Evolutionary conservation across 2,888 invertebrate genomes (phyloP), one percentile per base, ranked within the genome.

Genomic region (Emesis furor): DNA sequence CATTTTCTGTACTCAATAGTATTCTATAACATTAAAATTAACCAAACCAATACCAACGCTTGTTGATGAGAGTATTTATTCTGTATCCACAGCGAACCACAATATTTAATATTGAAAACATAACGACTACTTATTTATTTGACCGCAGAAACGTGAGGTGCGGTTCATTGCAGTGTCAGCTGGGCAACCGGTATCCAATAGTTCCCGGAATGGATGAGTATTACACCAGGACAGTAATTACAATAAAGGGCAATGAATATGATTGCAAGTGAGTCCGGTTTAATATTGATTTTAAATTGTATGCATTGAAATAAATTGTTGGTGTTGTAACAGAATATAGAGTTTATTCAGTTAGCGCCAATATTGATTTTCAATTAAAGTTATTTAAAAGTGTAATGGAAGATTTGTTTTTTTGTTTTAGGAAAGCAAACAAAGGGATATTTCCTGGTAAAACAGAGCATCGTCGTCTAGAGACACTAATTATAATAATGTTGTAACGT

Each of bases 161-260:
- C 93, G 99, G 99, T 14, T 98, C 99, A 1, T 97, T 99, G 85
- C 99, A 99, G 93, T 99, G 99, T 94, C 98, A 99, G 93, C 98
- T 98, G 81, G 99, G 99, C 12, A 98, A 98, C 93, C 97, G 98
- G 73, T 98, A 98, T 91, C 99, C 99, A 2, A 97, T 98, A 46
- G 98, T 98, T 85, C 97, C 98, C 51, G 98, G 98, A 14, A 98
- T 98, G 95, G 98, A 99, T 93, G 98, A 98, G 91, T 98, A 98
- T 87, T 99, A 98, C 94, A 98, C 99, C 7, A 98, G 98, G 91
- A 99, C 99, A 24, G 98, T 99, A 86, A 98, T 99, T 93, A 98
- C 98, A 82, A 98, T 98, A 92, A 98, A 98, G 92, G 98, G 99
- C 67, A 97, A 97, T 83, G 99, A 99, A 94, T 99, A 98, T 93